phyloP scores from a whole-genome alignment of 2,888 invertebrate genomes.

The Netelia inedita region DNA sequence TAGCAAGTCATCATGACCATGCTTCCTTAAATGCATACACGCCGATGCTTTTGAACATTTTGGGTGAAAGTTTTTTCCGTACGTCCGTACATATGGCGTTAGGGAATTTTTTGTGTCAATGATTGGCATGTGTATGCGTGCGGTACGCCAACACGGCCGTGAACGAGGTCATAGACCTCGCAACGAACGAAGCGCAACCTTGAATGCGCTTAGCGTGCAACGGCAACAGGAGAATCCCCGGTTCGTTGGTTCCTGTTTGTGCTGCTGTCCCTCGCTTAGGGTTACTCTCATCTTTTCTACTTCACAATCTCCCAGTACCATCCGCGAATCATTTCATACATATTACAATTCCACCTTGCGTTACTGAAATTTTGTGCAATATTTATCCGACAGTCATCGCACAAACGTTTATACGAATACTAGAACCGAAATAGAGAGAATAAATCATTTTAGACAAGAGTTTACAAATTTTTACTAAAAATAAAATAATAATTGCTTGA shows the following conservation, averaged over 20 bases:
- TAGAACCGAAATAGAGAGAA: too few relatives aligned
- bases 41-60: conserved; percentile 44
- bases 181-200: conserved; percentile 66
- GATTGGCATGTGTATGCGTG: conserved; percentile 47
- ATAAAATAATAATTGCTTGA: too few relatives aligned
- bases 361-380: too few relatives aligned
- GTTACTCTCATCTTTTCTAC: conserved; percentile 1
- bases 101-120: conserved; percentile 57
- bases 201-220: conserved; percentile 60
- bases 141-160: conserved; percentile 71
- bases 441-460: too few relatives aligned
- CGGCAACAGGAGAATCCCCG: conserved; percentile 34
- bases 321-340: conserved; percentile 1
- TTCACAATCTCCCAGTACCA: neutral
- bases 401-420: too few relatives aligned
- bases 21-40: too few relatives aligned
- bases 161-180: conserved; percentile 77
- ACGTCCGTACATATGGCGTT: conserved; percentile 5
- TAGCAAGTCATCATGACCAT: too few relatives aligned
- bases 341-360: neutral
- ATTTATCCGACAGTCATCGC: too few relatives aligned
- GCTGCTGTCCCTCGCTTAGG: conserved; percentile 5
- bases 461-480: too few relatives aligned
- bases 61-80: conserved; percentile 31
- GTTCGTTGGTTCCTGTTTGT: conserved; percentile 13